A percentile compares a stretch with the other conserved stretches of the same genome.
Conservation (phyloP, 2,888 invertebrate species). For the Lysandra coridon region DNA sequence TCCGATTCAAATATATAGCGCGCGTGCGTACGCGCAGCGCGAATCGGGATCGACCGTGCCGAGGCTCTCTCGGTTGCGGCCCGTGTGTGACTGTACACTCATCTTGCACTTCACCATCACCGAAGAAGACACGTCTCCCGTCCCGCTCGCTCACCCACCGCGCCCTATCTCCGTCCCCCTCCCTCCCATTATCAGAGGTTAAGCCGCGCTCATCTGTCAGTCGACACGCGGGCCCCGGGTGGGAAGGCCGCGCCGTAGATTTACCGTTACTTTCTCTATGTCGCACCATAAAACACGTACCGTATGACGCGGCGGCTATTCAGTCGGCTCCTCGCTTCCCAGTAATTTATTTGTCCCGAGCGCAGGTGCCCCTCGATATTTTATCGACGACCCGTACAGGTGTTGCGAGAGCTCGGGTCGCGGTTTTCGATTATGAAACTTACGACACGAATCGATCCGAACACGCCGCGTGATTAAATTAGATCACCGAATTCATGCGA, state of each 20-base stretch:
- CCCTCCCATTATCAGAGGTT: slow-evolving; percentile 77
- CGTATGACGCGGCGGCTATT: slow-evolving; percentile 62
- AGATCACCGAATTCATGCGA: slow-evolving; percentile 64
- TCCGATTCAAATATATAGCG: slow-evolving; percentile 51
- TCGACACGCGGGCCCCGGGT: slow-evolving; percentile 69
- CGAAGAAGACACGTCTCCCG: slow-evolving; percentile 73
- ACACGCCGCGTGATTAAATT: slow-evolving; percentile 47
- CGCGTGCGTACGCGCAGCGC: slow-evolving; percentile 70
- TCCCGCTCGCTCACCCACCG: slow-evolving; percentile 54
- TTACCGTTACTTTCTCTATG: slow-evolving; percentile 71
- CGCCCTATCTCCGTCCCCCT: slow-evolving; percentile 57
- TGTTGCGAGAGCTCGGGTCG: slow-evolving; percentile 42
- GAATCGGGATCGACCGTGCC: slow-evolving; percentile 66
- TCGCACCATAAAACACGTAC: slow-evolving; percentile 64
- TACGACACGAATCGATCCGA: slow-evolving; percentile 21
- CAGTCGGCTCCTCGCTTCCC: slow-evolving; percentile 55
- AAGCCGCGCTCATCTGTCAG: slow-evolving; percentile 77
- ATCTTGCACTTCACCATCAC: slow-evolving; percentile 78
- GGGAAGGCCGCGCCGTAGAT: slow-evolving; percentile 64
- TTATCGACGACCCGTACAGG: slow-evolving; percentile 46
- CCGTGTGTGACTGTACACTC: slow-evolving; percentile 79
- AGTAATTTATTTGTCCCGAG: slow-evolving; percentile 58
- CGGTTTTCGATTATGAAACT: slow-evolving; percentile 39
- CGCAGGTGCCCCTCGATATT: slow-evolving; percentile 58
- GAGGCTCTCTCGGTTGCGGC: slow-evolving; percentile 76